These are phyloP conservation scores for Marasmarcha lunaedactyla DNA, from an alignment of 2,888 invertebrate genomes.

Conservation along the genomic window DNA sequence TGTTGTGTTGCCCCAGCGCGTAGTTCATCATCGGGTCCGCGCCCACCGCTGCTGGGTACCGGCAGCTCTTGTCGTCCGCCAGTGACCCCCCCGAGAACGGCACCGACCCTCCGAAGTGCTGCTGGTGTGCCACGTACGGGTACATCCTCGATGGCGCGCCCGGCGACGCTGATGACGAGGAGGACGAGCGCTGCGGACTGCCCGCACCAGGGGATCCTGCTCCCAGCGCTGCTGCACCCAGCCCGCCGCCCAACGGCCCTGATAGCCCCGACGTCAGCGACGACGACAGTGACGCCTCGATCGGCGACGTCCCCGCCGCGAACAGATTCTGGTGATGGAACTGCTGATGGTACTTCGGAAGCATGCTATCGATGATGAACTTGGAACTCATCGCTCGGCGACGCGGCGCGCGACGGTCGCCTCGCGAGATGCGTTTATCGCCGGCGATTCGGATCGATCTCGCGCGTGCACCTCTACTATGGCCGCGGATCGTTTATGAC, in stretches of 20 bases:
- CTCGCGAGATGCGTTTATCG: slow-evolving; percentile 68
- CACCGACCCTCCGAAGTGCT: slow-evolving; percentile 78
- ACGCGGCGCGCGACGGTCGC: slow-evolving; percentile 69
- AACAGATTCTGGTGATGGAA: slow-evolving; percentile 75
- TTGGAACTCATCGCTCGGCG: slow-evolving; percentile 92
- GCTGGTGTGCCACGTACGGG: slow-evolving; percentile 89
- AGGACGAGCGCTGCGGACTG: slow-evolving; percentile 74
- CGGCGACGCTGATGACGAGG: slow-evolving; percentile 76
- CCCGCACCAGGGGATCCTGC: slow-evolving; percentile 69
- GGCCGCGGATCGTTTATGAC: slow-evolving; percentile 87
- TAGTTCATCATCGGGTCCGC: slow-evolving; percentile 86
- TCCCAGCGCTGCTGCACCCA: slow-evolving; percentile 73
- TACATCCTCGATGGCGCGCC: slow-evolving; percentile 89
- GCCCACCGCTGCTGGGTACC: slow-evolving; percentile 77
- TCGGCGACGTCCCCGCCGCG: slow-evolving; percentile 77
- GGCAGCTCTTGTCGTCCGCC: slow-evolving; percentile 80
- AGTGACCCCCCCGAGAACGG: slow-evolving; percentile 76
- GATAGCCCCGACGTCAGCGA: slow-evolving; percentile 67
- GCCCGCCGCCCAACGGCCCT: slow-evolving; percentile 73
- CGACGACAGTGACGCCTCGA: slow-evolving; percentile 75
- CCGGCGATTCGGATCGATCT: slow-evolving; percentile 71
- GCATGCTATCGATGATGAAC: slow-evolving; percentile 98
- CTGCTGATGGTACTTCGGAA: slow-evolving; percentile 90
- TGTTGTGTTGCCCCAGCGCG: slow-evolving; percentile 82
- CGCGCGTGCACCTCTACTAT: slow-evolving; percentile 72